Evolutionary conservation across 2,888 invertebrate genomes (phyloP), one percentile per base, ranked within the genome.

Genomic region (Phalangium opilio): DNA sequence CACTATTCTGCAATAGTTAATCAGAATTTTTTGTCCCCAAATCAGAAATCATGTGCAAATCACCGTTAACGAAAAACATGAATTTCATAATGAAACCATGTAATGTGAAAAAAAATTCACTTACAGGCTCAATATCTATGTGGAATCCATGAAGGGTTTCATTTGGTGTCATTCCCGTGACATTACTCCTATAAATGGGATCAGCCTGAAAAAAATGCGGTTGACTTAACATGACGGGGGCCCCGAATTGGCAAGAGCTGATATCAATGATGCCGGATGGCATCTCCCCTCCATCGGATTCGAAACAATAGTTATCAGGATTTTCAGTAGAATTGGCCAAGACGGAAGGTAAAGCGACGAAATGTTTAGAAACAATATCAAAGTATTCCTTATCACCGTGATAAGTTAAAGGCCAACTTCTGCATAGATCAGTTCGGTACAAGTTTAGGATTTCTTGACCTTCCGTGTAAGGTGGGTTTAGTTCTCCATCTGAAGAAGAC

Each of bases 71-170:
- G n/a, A n/a, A n/a, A n/a, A n/a, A n/a, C n/a, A n/a, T n/a, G n/a
- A n/a, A n/a, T n/a, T n/a, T n/a, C n/a, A n/a, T n/a, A n/a, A n/a
- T n/a, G n/a, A n/a, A n/a, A n/a, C n/a, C n/a, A n/a, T n/a, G n/a
- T n/a, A n/a, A 27, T 27, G 8, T 27, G 8, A 27, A 27, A 36
- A 10, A 1, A 17, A 36, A 36, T 15, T 5, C 5, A 10, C 53
- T 53, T 68, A 86, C 86, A 42, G 90, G 90, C 63, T 90, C 87
- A 0, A 91, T 75, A 61, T 90, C 90, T 47, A 91, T 75, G 67
- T 74, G 87, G 40, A 90, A 77, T 50, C 79, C 75, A 68, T 91
- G 90, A 3, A 33, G 39, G 8, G 44, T 43, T 32, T 48, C 21
- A 36, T 54, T 47, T 12, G 55, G 55, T 14, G 45, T 46, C 21